Percentiles rank a stretch among this genome's conserved stretches.
Conservation (phyloP, 2,888 invertebrate species). For the Lasioglossum leucozonium region DNA sequence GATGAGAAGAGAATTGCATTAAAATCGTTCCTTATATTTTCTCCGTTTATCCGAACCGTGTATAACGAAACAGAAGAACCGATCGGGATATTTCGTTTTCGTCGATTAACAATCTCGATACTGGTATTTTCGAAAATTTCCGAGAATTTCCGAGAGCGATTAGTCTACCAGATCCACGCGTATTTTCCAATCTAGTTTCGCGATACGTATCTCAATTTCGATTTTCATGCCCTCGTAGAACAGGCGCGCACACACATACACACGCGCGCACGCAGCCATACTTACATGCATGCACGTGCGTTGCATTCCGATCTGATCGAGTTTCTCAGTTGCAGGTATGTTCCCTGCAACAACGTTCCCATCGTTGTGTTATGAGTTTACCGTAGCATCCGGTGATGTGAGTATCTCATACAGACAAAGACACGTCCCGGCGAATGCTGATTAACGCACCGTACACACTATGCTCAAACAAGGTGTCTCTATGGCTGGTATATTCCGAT, state of each 20-base stretch:
- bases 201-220: slow-evolving; percentile 16
- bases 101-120: background rate
- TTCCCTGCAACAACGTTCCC: slow-evolving; percentile 36
- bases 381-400: slow-evolving; percentile 20
- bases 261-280: too few relatives aligned
- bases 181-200: background rate
- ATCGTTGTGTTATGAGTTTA: slow-evolving; percentile 46
- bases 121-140: background rate
- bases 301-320: slow-evolving; percentile 35
- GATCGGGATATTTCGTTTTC: background rate
- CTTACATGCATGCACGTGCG: slow-evolving; percentile 4
- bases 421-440: slow-evolving; percentile 32
- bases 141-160: background rate
- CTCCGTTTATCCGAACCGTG: background rate
- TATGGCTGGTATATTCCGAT: slow-evolving; percentile 19
- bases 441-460: slow-evolving; percentile 45
- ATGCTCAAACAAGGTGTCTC: slow-evolving; percentile 25
- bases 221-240: slow-evolving; percentile 14
- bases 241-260: background rate
- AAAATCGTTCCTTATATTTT: background rate
- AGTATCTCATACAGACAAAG: slow-evolving; percentile 26
- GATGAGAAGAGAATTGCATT: background rate
- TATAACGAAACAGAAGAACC: background rate
- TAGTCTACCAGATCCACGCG: background rate
- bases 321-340: slow-evolving; percentile 48